Evolutionary conservation across 2,797 vertebrate genomes (phyloP), one percentile per base, ranked within the genome.

Genomic region (Microcaecilia unicolor): DNA sequence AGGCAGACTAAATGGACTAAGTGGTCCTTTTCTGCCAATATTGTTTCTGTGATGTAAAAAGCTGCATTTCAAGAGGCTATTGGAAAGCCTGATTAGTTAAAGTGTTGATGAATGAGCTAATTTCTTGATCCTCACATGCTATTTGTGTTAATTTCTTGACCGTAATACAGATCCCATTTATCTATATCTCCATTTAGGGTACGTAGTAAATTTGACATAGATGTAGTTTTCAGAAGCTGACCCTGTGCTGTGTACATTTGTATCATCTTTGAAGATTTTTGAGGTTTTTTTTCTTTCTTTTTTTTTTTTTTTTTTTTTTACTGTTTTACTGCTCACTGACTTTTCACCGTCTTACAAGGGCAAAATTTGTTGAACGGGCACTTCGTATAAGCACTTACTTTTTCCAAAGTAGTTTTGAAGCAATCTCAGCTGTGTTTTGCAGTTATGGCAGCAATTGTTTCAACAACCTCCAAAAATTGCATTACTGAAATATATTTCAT

Each of bases 401-500:
- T n/a, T 78, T 76, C 44, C 47, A 83, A 83, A 79, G 79, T 82
- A 82, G 76, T 85, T 84, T 72, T 67, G 76, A 82, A 78, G 75
- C 77, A 80, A 83, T 75, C n/a, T 70, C 73, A 62, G 69, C 72
- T 71, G 33, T 79, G 74, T 81, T 83, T 84, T 81, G 79, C 69
- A 77, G 74, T 72, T 80, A 76, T 64, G 79, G 69, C 58, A 1
- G 64, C 77, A 70, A 77, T 72, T 74, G 78, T 71, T 75, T 72
- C 72, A 81, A 77, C 77, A 71, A 70, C 74, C 70, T 69, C 72
- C 30, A 62, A 55, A 78, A 78, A 78, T 81, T 80, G 76, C 77
- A 70, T 83, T 83, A 76, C 81, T 81, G 81, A 83, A 84, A 84
- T 82, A 80, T 82, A 80, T 85, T 85, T 82, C 80, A 78, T 81